phyloP scores from a whole-genome alignment of 35 echinoderm and acorn worm species.

The Diadema setosum region DNA sequence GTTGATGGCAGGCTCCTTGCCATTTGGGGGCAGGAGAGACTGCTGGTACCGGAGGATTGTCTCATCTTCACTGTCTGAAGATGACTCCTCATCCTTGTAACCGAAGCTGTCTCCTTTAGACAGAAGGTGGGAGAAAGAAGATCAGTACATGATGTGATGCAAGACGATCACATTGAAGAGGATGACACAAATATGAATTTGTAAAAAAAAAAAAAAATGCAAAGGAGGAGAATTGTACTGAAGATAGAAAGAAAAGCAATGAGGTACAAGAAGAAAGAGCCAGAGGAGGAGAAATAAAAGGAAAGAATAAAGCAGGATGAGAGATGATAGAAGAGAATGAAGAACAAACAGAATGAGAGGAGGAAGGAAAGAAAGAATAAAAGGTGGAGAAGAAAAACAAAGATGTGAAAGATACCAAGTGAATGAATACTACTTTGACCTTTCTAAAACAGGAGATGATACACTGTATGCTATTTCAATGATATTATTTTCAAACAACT shows the following conservation, averaged over 20 bases:
- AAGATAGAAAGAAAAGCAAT: background rate
- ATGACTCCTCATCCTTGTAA: conserved; percentile 61
- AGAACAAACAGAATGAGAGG: too few relatives aligned
- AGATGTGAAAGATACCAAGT: too few relatives aligned
- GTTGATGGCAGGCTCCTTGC: conserved; percentile 16
- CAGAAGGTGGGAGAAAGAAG: background rate
- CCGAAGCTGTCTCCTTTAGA: conserved; percentile 51
- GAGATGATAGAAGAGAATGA: too few relatives aligned
- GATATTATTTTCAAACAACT: too few relatives aligned
- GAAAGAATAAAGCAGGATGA: too few relatives aligned
- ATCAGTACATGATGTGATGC: background rate
- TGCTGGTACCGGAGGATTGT: conserved; percentile 57
- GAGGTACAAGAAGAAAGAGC: background rate
- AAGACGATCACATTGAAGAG: too few relatives aligned
- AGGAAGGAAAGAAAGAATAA: too few relatives aligned
- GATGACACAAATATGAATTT: background rate
- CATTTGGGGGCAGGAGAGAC: conserved; percentile 4
- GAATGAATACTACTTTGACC: too few relatives aligned
- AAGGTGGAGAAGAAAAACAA: too few relatives aligned
- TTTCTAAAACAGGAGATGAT: too few relatives aligned
- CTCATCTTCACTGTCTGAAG: conserved; percentile 77
- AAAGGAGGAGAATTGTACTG: background rate
- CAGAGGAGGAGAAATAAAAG: background rate
- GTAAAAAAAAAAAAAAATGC: background rate
- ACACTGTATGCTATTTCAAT: too few relatives aligned